Conservation (phyloP, 2,797 vertebrate species). For the Thripadectes ignobilis region DNA sequence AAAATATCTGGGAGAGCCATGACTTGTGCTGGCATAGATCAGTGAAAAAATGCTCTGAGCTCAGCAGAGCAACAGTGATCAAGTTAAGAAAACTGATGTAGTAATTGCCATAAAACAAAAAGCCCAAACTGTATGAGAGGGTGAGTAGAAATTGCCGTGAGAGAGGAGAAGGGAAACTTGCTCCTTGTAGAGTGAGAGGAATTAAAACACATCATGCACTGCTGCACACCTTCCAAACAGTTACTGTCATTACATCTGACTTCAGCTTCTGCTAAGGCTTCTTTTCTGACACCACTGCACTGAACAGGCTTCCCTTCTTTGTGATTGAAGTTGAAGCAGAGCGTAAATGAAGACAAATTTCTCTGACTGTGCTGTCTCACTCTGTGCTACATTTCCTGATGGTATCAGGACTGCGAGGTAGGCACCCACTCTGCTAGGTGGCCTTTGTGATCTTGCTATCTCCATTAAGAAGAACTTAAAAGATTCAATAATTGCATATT, state of each 20-base stretch:
- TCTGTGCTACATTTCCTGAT: neutral
- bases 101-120: neutral
- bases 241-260: neutral
- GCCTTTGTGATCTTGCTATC: neutral
- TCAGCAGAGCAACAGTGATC: neutral
- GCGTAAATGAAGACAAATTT: neutral
- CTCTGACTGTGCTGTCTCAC: neutral
- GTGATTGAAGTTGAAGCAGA: neutral
- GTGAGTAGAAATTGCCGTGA: neutral
- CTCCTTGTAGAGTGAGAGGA: neutral
- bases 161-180: neutral
- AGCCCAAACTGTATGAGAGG: neutral
- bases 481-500: neutral
- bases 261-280: neutral
- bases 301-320: neutral
- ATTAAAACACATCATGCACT: neutral
- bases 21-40: neutral
- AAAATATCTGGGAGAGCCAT: fast-evolving
- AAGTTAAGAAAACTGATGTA: neutral
- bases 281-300: neutral
- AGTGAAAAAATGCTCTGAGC: neutral
- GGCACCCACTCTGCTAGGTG: neutral
- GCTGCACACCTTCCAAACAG: neutral
- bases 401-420: neutral
- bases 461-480: neutral